Percentiles rank a stretch among this genome's conserved stretches.
Evolutionary conservation across 64 coral and sea anemone species (phyloP).

Genomic region (Actinia tenebrosa): DNA sequence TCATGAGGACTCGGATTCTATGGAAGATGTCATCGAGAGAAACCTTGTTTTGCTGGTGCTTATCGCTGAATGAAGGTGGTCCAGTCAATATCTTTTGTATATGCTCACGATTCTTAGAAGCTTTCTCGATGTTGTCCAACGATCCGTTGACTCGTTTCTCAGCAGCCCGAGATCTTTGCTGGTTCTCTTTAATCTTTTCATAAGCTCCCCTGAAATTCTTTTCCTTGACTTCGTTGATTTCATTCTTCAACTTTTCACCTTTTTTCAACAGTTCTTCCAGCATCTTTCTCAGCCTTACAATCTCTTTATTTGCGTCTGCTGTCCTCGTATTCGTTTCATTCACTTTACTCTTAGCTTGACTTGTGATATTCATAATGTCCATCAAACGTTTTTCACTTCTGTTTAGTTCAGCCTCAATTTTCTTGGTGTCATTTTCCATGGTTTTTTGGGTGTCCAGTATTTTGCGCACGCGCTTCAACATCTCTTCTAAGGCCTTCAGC

Average conservation of each 20-base stretch:
- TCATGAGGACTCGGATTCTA: constrained; percentile 51
- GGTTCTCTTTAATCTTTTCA: constrained; percentile 64
- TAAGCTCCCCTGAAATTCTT: constrained; percentile 50
- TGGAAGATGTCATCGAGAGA: constrained; percentile 32
- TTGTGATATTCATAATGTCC: constrained; percentile 19
- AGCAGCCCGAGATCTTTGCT: constrained; percentile 36
- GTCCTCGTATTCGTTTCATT: constrained; percentile 34
- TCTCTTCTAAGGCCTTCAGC: constrained; percentile 61
- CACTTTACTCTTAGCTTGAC: constrained; percentile 2
- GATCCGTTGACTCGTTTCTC: constrained; percentile 56
- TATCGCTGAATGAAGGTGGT: constrained; percentile 42
- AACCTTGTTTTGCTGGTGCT: constrained; percentile 18
- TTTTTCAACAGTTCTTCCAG: constrained; percentile 44
- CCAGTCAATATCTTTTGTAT: constrained; percentile 24
- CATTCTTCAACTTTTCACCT: constrained; percentile 43
- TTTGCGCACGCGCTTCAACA: constrained; percentile 40
- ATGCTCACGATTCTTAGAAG: constrained; percentile 20
- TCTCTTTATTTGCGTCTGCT: constrained; percentile 45
- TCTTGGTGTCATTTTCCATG: constrained; percentile 52
- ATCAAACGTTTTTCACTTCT: constrained; percentile 2
- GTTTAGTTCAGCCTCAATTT: constrained; percentile 48
- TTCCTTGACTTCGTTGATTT: constrained; percentile 37
- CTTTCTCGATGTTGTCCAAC: constrained; percentile 22
- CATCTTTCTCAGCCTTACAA: constrained; percentile 35
- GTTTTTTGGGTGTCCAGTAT: constrained; percentile 55